These are phyloP conservation scores for Xenentodon cancila DNA, from an alignment of 2,797 vertebrate genomes.

Conservation along the genomic window DNA sequence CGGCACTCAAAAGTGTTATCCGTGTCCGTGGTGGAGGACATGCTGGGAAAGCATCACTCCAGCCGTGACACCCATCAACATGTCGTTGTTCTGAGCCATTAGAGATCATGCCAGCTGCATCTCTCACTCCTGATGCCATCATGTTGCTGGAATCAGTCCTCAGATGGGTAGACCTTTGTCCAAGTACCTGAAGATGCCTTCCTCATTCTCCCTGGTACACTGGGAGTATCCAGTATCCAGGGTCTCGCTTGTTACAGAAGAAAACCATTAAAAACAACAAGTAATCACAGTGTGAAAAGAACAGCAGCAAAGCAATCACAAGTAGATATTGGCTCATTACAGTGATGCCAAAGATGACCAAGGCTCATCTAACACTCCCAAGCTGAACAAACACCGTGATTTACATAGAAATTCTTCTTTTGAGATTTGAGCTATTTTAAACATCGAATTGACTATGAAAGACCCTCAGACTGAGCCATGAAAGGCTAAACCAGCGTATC, in stretches of 20 bases:
- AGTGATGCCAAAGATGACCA: neutral
- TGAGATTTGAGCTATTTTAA: neutral
- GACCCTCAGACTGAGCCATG: too few relatives aligned
- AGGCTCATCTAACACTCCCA: neutral
- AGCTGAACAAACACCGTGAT: neutral
- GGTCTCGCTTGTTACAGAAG: neutral
- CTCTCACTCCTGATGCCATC: too few relatives aligned
- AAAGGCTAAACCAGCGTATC: too few relatives aligned
- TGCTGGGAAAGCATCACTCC: too few relatives aligned
- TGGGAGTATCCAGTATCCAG: neutral
- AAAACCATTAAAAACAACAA: neutral
- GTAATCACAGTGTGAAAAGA: neutral
- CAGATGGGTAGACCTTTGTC: too few relatives aligned
- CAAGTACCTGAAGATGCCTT: neutral
- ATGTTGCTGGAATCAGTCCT: too few relatives aligned
- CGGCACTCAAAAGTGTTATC: slow-evolving; percentile 12
- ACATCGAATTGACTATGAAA: too few relatives aligned
- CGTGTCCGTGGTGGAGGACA: too few relatives aligned
- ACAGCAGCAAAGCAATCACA: neutral
- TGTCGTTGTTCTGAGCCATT: too few relatives aligned
- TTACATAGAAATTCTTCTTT: neutral
- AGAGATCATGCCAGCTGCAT: neutral
- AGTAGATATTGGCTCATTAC: neutral
- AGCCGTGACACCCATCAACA: too few relatives aligned
- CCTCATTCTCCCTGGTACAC: too few relatives aligned